Evolutionary conservation across 2,888 invertebrate species (phyloP).

Genomic region (Sminthurides aquaticus): DNA sequence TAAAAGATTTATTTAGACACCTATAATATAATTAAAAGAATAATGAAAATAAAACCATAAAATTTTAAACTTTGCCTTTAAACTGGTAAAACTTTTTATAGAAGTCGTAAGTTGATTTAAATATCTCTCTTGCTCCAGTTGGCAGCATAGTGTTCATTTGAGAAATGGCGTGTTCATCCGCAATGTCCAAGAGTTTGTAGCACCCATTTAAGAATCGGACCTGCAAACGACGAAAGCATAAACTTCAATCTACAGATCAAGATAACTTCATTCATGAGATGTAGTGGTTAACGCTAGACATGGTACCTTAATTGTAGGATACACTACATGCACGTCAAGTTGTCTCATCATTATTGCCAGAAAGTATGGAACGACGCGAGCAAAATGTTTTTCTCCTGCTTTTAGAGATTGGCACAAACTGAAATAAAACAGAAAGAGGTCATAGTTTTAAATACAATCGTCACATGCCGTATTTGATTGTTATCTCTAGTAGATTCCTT

Average conservation of each 20-base stretch:
- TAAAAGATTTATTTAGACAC: too few relatives aligned
- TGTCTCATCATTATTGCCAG: constrained; percentile 50
- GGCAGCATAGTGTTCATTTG: constrained; percentile 49
- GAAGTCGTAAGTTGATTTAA: constrained; percentile 49
- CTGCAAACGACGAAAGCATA: constrained; percentile 42
- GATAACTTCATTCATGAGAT: too few relatives aligned
- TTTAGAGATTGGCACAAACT: constrained; percentile 41
- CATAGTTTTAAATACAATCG: constrained; percentile 5
- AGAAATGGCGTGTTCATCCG: constrained; percentile 50
- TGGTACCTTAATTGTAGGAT: constrained; percentile 50
- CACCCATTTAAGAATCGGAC: constrained; percentile 50
- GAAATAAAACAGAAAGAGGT: constrained; percentile 6
- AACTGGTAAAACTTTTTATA: constrained; percentile 52
- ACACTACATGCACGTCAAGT: constrained; percentile 49
- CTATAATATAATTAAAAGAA: too few relatives aligned
- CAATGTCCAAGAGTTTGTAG: constrained; percentile 49
- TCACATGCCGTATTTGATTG: too few relatives aligned
- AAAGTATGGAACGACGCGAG: constrained; percentile 49
- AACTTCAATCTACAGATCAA: too few relatives aligned
- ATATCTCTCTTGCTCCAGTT: constrained; percentile 50
- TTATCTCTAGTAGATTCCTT: too few relatives aligned
- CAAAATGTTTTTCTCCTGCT: constrained; percentile 46
- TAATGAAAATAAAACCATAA: not conserved
- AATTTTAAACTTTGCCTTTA: constrained; percentile 50
- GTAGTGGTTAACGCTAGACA: too few relatives aligned